Evolutionary conservation across 2,113 vertebrate genomes (phyloP), one percentile per base, ranked within the genome.

Genomic region (Rhinolophus ferrumequinum): DNA sequence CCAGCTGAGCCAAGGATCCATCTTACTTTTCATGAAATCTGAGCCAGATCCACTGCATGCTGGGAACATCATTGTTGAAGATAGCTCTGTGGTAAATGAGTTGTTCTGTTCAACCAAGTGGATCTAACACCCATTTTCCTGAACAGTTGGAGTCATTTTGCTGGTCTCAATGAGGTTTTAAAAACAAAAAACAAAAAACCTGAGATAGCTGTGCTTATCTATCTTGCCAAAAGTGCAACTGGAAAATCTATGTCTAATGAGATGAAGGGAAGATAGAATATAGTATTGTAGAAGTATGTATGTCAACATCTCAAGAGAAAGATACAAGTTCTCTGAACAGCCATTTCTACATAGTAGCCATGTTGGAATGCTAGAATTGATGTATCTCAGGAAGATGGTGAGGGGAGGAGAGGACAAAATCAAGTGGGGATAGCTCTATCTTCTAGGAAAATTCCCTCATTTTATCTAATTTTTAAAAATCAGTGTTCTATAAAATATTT

Each of bases 101-200:
- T 93, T 81, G 47, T n/a, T 94, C 0, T 3, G 54, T 80, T 98
- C 83, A 90, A 66, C 28, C 89, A 96, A 62, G 75, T 95, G 79
- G 24, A 90, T 94, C 24, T 90, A 94, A 96, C 72, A 88, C 47
- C 10, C 84, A 85, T 96, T 97, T 96, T 90, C 18, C 60, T 77
- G 76, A 95, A 92, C 76, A 90, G 70, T 24, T 88, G 76, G 90
- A 88, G 41, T 85, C 8, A 24, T 72, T 90, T 94, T 84, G 13
- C 76, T 94, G 47, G 66, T 38, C 52, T 88, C 67, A 95, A 77
- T 52, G 41, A 90, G 52, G 26, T 88, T 89, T 94, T 81, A 73
- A 73, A 97, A 95, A 81, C 54, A 89, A 92, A 93, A 50, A 62
- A 35, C 14, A 54, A 62, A 60, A 75, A 18, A 16, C 10, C 60